Evolutionary conservation across 2,888 invertebrate genomes (phyloP).

Genomic region (Cabera pusaria): DNA sequence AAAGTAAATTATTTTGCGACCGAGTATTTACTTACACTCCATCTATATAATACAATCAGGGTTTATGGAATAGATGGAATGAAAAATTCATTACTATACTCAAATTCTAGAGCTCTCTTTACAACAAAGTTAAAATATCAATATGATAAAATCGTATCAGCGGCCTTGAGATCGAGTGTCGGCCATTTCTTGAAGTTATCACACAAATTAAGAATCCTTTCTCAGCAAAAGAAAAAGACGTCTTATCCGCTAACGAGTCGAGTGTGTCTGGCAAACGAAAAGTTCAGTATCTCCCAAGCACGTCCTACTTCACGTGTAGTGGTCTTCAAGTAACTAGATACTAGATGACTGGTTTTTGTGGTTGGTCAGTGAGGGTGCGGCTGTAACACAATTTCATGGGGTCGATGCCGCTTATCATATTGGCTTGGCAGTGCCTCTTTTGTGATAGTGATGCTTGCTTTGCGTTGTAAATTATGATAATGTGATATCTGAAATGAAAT

Average conservation of each 20-base stretch:
- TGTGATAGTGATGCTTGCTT: slow-evolving; percentile 19
- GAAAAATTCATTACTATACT: too few species aligned
- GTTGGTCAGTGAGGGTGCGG: slow-evolving; percentile 9
- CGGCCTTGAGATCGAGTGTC: too few species aligned
- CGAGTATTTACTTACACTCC: too few species aligned
- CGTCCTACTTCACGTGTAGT: slow-evolving; percentile 25
- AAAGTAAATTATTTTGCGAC: too few species aligned
- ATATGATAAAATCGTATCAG: too few species aligned
- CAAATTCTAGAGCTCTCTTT: too few species aligned
- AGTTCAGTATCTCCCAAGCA: slow-evolving; percentile 28
- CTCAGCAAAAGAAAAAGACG: slow-evolving; percentile 7
- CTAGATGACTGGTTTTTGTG: slow-evolving; percentile 19
- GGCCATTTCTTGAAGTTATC: too few species aligned
- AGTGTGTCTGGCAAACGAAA: slow-evolving; percentile 26
- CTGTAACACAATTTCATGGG: slow-evolving; percentile 23
- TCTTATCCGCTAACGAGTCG: slow-evolving; percentile 22
- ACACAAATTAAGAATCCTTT: too few species aligned
- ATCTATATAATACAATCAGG: too few species aligned
- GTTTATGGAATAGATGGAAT: too few species aligned
- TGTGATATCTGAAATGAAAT: too few species aligned
- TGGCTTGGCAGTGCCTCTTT: slow-evolving; percentile 12
- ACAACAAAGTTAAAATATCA: too few species aligned
- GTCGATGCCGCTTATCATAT: slow-evolving; percentile 24
- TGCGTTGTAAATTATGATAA: slow-evolving; percentile 29
- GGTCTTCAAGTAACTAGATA: slow-evolving; percentile 26